phyloP scores from a whole-genome alignment of 2,888 invertebrate species.

The Cephus pulcher region DNA sequence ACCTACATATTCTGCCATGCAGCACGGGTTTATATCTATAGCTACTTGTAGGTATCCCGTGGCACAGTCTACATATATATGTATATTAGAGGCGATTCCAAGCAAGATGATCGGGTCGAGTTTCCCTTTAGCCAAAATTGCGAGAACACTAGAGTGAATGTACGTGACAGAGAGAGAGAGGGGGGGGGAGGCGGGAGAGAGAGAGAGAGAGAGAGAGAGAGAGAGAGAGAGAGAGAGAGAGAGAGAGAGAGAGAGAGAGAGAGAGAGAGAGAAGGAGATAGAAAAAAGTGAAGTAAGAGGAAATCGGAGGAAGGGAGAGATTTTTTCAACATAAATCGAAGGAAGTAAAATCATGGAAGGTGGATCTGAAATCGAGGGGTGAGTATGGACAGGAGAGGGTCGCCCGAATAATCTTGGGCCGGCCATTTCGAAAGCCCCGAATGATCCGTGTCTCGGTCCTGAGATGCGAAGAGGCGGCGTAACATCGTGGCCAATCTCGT shows the following conservation, averaged over 20 bases:
- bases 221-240: neutral
- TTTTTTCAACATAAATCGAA: neutral
- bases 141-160: neutral
- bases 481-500: slow-evolving; percentile 3
- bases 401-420: neutral
- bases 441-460: neutral
- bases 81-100: neutral
- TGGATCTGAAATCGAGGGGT: neutral
- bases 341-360: neutral
- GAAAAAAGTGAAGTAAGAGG: too few relatives aligned
- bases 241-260: neutral
- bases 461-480: neutral
- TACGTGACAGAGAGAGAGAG: neutral
- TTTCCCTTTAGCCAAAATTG: neutral
- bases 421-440: neutral
- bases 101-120: neutral
- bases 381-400: neutral
- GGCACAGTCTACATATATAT: neutral
- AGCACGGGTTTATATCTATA: neutral
- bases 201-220: too few relatives aligned
- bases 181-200: too few relatives aligned
- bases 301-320: neutral
- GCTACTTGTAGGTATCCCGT: neutral
- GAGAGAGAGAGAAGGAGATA: too few relatives aligned
- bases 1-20: neutral